These are phyloP conservation scores for Vannuccia rotundouncinata DNA, from an alignment of 2,888 invertebrate species.

Conservation along the genomic window DNA sequence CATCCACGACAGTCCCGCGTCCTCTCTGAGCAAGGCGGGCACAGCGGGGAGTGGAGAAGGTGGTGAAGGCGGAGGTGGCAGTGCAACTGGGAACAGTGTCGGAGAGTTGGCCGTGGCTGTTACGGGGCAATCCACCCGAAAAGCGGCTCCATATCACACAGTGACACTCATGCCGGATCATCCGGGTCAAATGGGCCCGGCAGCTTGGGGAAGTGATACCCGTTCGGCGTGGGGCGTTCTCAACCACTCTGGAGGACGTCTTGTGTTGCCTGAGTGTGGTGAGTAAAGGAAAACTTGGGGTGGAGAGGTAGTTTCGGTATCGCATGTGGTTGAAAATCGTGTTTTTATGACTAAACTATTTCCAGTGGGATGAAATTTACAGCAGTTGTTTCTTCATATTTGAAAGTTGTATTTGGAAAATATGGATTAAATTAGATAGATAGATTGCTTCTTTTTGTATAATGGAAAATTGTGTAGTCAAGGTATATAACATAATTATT, in stretches of 20 bases:
- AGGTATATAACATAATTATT: no score
- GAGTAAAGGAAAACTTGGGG: conserved; percentile 38
- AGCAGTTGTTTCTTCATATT: no score
- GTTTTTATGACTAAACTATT: no score
- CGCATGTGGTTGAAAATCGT: no score
- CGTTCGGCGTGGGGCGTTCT: conserved; percentile 57
- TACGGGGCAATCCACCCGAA: not conserved
- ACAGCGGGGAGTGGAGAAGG: not conserved
- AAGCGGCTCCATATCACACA: not conserved
- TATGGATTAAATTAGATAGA: no score
- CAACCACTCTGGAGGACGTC: conserved; percentile 59
- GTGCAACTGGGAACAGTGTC: not conserved
- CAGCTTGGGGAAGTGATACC: conserved; percentile 55
- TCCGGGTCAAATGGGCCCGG: not conserved
- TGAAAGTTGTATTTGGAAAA: no score
- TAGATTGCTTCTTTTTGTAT: no score
- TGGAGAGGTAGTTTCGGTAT: no score
- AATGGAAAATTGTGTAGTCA: no score
- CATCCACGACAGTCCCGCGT: not conserved
- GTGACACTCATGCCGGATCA: not conserved
- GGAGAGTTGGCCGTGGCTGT: not conserved
- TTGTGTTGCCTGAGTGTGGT: conserved; percentile 55
- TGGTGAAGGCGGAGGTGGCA: not conserved
- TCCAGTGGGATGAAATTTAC: no score
- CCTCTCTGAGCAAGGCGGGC: not conserved